Conservation (phyloP, 2,113 vertebrate genomes). For the Apteryx mantelli region DNA sequence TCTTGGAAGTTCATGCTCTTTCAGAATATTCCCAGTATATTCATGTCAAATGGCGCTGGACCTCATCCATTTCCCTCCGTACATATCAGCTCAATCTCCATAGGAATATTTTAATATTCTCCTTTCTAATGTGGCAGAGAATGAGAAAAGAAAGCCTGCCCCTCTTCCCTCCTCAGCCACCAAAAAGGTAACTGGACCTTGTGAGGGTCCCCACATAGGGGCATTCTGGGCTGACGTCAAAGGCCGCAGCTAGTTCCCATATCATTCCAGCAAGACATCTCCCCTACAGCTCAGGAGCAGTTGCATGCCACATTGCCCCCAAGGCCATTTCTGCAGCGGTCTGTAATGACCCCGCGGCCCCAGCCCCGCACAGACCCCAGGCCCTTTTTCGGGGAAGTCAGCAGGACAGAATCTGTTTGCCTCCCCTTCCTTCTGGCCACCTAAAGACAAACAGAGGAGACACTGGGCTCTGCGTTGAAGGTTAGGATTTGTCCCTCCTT, state of each 20-base stretch:
- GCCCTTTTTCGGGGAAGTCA: background rate
- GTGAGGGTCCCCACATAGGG: background rate
- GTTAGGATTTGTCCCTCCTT: background rate
- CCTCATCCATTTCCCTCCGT: background rate
- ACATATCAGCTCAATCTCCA: background rate
- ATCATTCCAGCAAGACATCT: background rate
- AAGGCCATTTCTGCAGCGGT: background rate
- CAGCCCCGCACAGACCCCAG: background rate
- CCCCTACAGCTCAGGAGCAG: background rate
- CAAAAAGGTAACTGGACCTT: background rate
- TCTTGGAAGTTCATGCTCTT: background rate
- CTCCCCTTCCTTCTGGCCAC: background rate
- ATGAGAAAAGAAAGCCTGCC: background rate
- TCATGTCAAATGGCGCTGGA: background rate
- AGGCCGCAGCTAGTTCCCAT: background rate
- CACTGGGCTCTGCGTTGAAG: background rate
- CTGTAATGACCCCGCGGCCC: accelerated
- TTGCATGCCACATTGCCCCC: background rate
- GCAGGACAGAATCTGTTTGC: background rate
- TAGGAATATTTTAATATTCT: background rate
- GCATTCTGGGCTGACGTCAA: accelerated
- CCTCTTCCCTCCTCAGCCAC: background rate
- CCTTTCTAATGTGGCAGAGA: background rate
- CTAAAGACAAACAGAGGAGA: background rate
- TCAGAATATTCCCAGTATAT: background rate